phyloP scores from a whole-genome alignment of 1,140 invertebrate species.

The Hormaphis cornu region DNA sequence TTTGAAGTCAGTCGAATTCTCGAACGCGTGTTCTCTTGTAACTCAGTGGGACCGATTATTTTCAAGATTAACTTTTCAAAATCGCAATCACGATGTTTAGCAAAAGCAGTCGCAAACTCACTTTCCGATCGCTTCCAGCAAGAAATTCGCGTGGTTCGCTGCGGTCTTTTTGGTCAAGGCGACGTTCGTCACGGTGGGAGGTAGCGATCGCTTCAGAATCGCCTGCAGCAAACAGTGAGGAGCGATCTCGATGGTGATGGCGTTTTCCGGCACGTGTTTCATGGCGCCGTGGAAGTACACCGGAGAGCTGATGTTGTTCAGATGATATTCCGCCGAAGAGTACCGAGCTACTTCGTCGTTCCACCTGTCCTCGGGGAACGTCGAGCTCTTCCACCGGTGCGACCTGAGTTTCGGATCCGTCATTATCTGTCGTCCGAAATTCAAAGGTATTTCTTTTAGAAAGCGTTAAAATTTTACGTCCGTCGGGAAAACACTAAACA shows the following conservation, averaged over 20 bases:
- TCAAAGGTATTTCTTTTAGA: too few species aligned
- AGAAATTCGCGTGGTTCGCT: constrained; percentile 57
- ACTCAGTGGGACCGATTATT: too few species aligned
- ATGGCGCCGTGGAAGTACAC: constrained; percentile 73
- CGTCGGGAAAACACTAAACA: too few species aligned
- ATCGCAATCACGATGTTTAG: too few species aligned
- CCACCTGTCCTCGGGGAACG: constrained; percentile 47
- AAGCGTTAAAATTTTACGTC: too few species aligned
- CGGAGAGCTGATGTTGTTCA: constrained; percentile 59
- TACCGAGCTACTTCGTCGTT: constrained; percentile 43
- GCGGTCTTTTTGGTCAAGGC: constrained; percentile 66
- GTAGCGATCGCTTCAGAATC: constrained; percentile 62
- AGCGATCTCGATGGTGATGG: constrained; percentile 59
- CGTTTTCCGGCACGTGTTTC: constrained; percentile 63
- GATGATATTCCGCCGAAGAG: constrained; percentile 58
- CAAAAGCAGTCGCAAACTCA: too few species aligned
- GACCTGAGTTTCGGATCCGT: constrained; percentile 46
- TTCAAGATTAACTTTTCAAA: too few species aligned
- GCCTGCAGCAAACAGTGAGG: constrained; percentile 64
- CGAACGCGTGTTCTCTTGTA: too few species aligned
- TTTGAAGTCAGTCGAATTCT: too few species aligned
- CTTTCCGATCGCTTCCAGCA: constrained; percentile 63
- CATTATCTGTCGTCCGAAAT: constrained; percentile 50
- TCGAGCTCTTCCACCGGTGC: constrained; percentile 52
- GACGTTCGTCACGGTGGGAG: constrained; percentile 55